Base-by-base conservation (phyloP, 2,888 invertebrate genomes). In the Drosophila anceps region DNA sequence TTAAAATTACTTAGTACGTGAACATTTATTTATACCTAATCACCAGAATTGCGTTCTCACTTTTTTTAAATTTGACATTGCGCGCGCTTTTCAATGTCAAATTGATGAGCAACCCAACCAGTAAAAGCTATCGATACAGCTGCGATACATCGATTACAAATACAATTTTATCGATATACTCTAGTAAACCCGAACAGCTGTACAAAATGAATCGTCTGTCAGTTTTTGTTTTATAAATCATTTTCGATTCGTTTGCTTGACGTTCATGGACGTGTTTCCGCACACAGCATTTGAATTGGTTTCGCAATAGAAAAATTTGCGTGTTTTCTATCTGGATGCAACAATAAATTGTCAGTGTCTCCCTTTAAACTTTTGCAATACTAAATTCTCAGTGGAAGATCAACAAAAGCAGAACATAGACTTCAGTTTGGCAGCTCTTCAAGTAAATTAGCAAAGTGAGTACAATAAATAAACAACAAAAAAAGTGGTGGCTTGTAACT, bases 321-420 rank as follows among this genome's bases (percentile, higher is more conserved):
- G 88, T 86, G 82, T 83, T 82, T 81, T 74, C 68, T 74, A 75
- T 77, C 73, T 81, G 74, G 66, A 84, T 84, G 83, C 79, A 77
- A 74, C 58, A 76, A 65, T 79, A 84, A 88, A 82, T 85, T 79
- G 69, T 71, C 76, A 61, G 86, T 84, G 80, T 69, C 62, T 74
- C 76, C 69, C 63, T 63, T 72, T 64, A 64, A 50, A 72, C 54
- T 64, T 61, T 76, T 78, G 71, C 74, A 67, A 65, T 69, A 71
- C 86, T 73, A 86, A 86, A 86, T 86, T 86, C 84, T 88, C 88
- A 82, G 86, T 86, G 82, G 72, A 79, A 76, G 27, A 73, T 73
- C 61, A 64, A 53, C 65, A 51, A 63, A 50, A 53, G 31, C 64
- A 66, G 54, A 35, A 50, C 50, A 69, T 61, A 61, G 60, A 67